A percentile compares a stretch with the other conserved stretches of the same genome.
Evolutionary conservation across 35 echinoderm and acorn worm genomes (phyloP).

Genomic region (Chiridota heheva): DNA sequence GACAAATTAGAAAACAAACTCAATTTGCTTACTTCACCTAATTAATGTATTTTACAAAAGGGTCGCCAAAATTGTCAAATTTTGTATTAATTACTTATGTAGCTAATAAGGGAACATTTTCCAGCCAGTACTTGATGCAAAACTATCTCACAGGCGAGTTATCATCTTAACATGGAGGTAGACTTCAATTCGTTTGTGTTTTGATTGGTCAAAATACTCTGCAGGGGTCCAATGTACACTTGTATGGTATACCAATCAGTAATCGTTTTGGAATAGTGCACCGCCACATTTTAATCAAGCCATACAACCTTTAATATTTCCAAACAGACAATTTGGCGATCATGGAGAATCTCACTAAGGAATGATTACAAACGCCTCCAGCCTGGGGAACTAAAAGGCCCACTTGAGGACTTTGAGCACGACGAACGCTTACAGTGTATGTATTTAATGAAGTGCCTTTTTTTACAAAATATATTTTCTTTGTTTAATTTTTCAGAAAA

Average conservation of each 20-base stretch:
- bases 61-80: too few relatives aligned
- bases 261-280: neutral
- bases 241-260: too few relatives aligned
- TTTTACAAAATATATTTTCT: neutral
- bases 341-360: slow-evolving; percentile 88
- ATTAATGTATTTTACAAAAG: too few relatives aligned
- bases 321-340: slow-evolving; percentile 78
- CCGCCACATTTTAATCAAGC: neutral
- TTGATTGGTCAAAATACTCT: neutral
- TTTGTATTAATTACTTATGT: too few relatives aligned
- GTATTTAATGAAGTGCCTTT: neutral
- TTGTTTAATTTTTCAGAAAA: neutral
- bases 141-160: too few relatives aligned
- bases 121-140: too few relatives aligned
- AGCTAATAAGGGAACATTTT: too few relatives aligned
- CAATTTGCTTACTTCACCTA: too few relatives aligned
- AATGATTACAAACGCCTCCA: slow-evolving; percentile 81
- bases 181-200: too few relatives aligned
- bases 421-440: slow-evolving; percentile 93
- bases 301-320: slow-evolving; percentile 4
- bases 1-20: too few relatives aligned
- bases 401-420: slow-evolving; percentile 85
- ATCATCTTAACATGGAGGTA: too few relatives aligned
- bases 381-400: slow-evolving; percentile 63
- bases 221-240: neutral